These are phyloP conservation scores for Lamproptera curius DNA, from an alignment of 2,888 invertebrate species.

Conservation along the genomic window DNA sequence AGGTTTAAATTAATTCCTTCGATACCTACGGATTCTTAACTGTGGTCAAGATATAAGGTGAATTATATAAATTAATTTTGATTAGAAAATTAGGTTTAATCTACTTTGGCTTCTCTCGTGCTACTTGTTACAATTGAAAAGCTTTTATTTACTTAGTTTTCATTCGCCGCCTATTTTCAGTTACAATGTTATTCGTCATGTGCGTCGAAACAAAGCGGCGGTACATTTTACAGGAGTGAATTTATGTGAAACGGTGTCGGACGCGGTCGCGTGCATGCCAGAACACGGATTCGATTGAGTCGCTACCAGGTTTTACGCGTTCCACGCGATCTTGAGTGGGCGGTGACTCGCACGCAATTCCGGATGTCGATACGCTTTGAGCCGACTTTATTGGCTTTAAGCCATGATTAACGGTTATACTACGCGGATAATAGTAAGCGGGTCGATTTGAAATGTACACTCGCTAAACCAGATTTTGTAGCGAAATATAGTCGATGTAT, in stretches of 20 bases:
- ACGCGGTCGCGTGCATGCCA: conserved; percentile 41
- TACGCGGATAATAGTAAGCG: too few species aligned
- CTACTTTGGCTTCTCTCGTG: too few species aligned
- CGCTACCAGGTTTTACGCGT: conserved; percentile 34
- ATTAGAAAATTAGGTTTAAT: too few species aligned
- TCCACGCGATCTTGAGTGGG: conserved; percentile 19
- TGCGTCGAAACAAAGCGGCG: neutral
- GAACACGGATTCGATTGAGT: conserved; percentile 41
- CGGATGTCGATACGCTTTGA: conserved; percentile 1
- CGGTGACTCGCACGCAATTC: conserved; percentile 14
- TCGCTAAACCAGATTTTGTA: too few species aligned
- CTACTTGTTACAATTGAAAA: too few species aligned
- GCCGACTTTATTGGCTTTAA: neutral
- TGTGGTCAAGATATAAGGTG: too few species aligned
- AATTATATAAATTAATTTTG: too few species aligned
- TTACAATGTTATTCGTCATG: neutral
- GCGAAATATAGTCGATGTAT: too few species aligned
- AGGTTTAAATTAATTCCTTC: too few species aligned
- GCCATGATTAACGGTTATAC: neutral
- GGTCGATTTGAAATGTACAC: too few species aligned
- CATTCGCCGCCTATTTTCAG: conserved; percentile 9
- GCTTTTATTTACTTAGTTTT: neutral
- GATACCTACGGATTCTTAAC: too few species aligned
- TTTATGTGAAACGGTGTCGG: conserved; percentile 53
- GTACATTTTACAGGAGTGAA: conserved; percentile 40